These are phyloP conservation scores for Drosophila littoralis DNA, from an alignment of 1,140 invertebrate genomes.

Conservation along the genomic window DNA sequence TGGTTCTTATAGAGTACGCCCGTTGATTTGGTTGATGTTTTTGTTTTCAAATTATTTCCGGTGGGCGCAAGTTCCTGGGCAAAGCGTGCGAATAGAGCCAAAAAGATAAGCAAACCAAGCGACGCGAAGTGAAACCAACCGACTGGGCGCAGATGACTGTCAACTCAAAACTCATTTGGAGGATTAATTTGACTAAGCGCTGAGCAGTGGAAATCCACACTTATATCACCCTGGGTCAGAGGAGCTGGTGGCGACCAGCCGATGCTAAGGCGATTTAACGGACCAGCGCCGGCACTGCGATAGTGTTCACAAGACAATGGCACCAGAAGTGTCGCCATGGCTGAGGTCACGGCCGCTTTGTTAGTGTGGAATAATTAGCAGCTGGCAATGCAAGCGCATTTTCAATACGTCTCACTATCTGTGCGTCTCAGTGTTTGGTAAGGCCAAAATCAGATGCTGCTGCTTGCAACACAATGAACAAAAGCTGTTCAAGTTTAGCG, in stretches of 20 bases:
- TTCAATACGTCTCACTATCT: too few species aligned
- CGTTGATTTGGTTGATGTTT: background rate
- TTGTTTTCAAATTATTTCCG: background rate
- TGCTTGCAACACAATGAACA: slow-evolving; percentile 27
- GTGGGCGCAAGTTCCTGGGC: background rate
- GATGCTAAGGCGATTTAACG: slow-evolving; percentile 60
- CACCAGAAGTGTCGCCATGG: slow-evolving; percentile 2
- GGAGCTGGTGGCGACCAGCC: slow-evolving; percentile 2
- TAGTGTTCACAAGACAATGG: slow-evolving; percentile 38
- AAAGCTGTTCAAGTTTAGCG: slow-evolving; percentile 52
- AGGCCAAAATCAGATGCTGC: slow-evolving; percentile 50
- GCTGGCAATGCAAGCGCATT: slow-evolving; percentile 23
- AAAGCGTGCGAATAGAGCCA: background rate
- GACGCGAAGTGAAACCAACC: slow-evolving; percentile 43
- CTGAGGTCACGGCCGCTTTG: background rate
- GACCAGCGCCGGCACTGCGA: slow-evolving; percentile 16
- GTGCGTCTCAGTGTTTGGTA: slow-evolving; percentile 2
- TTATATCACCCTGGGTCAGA: slow-evolving; percentile 1
- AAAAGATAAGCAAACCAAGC: slow-evolving; percentile 48
- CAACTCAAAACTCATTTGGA: slow-evolving; percentile 66
- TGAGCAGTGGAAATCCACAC: slow-evolving; percentile 17
- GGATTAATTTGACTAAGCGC: slow-evolving; percentile 72
- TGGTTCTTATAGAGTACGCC: too few species aligned
- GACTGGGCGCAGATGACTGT: slow-evolving; percentile 38
- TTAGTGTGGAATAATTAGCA: slow-evolving; percentile 52